Conservation (phyloP, 2,113 vertebrate species). For the Dolichallabes microphthalmus region DNA sequence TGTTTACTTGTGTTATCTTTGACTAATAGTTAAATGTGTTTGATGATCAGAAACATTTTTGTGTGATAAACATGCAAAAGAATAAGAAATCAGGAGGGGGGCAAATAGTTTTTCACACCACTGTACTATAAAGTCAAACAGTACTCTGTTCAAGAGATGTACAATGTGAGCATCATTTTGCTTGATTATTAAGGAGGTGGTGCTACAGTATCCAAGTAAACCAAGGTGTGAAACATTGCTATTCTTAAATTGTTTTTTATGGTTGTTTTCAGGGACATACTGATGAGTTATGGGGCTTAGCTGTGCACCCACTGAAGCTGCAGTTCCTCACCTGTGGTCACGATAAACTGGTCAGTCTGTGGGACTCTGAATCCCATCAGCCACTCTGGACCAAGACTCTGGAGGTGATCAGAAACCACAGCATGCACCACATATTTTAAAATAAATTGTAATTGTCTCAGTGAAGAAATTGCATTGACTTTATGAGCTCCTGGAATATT, state of each 20-base stretch:
- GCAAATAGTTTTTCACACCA: no score
- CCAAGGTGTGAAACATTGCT: not conserved
- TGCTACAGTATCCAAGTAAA: no score
- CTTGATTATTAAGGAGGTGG: not conserved
- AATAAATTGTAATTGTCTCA: not conserved
- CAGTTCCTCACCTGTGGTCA: constrained; percentile 94
- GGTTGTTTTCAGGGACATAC: constrained; percentile 82
- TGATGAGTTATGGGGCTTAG: constrained; percentile 95
- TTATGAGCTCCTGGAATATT: not conserved
- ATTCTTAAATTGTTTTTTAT: no score
- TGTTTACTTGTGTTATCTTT: no score
- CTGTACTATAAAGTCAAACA: not conserved
- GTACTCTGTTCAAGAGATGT: not conserved
- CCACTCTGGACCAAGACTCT: constrained; percentile 89
- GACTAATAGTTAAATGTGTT: no score
- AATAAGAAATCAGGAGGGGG: no score
- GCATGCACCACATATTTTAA: not conserved
- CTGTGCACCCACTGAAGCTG: constrained; percentile 84
- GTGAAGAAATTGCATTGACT: not conserved
- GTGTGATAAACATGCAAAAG: no score
- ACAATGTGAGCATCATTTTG: not conserved
- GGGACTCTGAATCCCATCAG: constrained; percentile 86
- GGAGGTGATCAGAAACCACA: constrained; percentile 74
- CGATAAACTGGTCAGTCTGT: constrained; percentile 90
- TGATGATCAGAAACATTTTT: no score